These are phyloP conservation scores for pig (Sus scrofa) DNA, from an alignment of 2,113 vertebrate genomes.

Conservation along the genomic window DNA sequence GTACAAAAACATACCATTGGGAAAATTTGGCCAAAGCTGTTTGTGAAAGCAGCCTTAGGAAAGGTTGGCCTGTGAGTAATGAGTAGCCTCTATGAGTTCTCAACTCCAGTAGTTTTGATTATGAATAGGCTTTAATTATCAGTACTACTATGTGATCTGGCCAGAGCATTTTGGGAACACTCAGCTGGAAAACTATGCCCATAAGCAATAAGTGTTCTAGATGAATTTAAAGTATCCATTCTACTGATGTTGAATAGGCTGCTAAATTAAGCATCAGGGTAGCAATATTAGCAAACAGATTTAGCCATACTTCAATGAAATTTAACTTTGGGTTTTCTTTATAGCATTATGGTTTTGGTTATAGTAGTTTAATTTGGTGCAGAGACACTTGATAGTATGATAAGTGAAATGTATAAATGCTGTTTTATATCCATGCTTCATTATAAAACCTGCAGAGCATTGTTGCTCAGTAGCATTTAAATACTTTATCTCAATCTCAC, in stretches of 20 bases:
- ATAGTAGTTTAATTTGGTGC: background rate
- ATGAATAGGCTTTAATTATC: background rate
- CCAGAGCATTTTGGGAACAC: background rate
- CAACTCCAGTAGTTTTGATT: constrained; percentile 8
- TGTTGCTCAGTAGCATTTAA: background rate
- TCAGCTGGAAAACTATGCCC: background rate
- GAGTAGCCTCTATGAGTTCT: background rate
- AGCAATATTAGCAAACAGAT: background rate
- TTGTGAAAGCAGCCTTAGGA: background rate
- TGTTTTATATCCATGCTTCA: background rate
- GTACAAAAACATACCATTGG: background rate
- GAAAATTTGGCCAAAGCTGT: background rate
- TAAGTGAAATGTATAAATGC: constrained; percentile 29
- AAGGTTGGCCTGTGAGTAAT: background rate
- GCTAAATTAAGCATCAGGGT: constrained; percentile 11
- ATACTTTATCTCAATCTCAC: background rate
- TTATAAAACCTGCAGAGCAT: background rate
- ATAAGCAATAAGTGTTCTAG: background rate
- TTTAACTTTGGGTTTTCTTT: constrained; percentile 50
- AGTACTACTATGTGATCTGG: background rate
- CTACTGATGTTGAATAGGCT: background rate
- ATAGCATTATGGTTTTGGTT: background rate
- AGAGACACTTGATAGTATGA: background rate
- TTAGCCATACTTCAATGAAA: background rate
- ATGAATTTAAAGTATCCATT: constrained; percentile 16